A percentile compares a stretch with the other conserved stretches of the same genome.
These are phyloP conservation scores for Acanthosepion pharaonis DNA, from an alignment of 2,888 invertebrate species.

Conservation along the genomic window DNA sequence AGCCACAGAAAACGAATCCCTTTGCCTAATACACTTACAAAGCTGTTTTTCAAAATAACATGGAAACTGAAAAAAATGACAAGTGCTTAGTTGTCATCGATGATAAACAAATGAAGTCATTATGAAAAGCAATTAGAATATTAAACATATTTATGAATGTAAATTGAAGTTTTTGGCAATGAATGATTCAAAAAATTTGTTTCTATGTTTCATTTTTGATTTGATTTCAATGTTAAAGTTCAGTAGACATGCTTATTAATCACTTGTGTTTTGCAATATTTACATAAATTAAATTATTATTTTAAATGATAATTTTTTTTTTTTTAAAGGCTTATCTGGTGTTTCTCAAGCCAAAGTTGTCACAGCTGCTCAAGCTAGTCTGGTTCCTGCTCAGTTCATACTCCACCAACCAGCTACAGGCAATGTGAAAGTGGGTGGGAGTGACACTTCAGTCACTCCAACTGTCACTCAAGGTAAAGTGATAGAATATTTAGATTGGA, in stretches of 20 bases:
- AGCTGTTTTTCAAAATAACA: too few species aligned
- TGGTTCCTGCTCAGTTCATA: constrained; percentile 65
- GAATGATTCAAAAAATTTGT: neutral
- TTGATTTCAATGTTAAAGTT: too few species aligned
- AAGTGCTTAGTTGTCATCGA: too few species aligned
- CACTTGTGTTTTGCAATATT: neutral
- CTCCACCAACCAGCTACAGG: constrained; percentile 60
- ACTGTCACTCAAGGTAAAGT: constrained; percentile 45
- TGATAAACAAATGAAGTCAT: too few species aligned
- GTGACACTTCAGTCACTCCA: constrained; percentile 35
- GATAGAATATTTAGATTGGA: neutral
- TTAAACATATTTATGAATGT: too few species aligned
- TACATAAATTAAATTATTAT: neutral
- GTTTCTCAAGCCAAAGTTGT: constrained; percentile 59
- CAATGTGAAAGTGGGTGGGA: constrained; percentile 25
- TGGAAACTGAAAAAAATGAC: too few species aligned
- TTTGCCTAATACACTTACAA: too few species aligned
- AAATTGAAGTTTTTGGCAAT: too few species aligned
- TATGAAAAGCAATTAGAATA: too few species aligned
- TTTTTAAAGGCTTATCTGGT: constrained; percentile 51
- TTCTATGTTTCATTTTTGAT: neutral
- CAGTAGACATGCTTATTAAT: neutral
- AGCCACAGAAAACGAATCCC: too few species aligned
- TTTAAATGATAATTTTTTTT: neutral
- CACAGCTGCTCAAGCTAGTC: constrained; percentile 60